These are phyloP conservation scores for Leptodactylus fallax DNA, from an alignment of 2,797 vertebrate genomes.

Conservation along the genomic window DNA sequence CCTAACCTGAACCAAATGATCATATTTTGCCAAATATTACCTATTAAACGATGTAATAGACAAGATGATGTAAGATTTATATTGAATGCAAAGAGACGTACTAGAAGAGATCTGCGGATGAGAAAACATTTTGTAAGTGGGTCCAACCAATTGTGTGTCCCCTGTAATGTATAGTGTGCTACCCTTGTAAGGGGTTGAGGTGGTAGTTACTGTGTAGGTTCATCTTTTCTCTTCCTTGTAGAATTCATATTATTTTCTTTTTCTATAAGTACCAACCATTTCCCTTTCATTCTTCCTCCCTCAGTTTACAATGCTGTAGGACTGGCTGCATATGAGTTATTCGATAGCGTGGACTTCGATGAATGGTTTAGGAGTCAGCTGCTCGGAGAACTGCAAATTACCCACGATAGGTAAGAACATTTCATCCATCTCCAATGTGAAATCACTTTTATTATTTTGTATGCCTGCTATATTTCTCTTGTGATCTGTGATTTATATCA, in stretches of 20 bases:
- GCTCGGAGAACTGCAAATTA: constrained; percentile 91
- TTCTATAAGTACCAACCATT: constrained; percentile 2
- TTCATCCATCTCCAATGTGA: constrained; percentile 31
- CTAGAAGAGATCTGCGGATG: no score
- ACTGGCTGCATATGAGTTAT: constrained; percentile 93
- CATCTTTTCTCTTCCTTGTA: background rate
- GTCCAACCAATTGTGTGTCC: no score
- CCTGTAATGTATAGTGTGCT: no score
- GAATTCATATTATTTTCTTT: background rate
- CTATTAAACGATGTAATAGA: no score
- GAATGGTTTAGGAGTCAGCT: constrained; percentile 98
- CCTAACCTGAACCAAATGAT: no score
- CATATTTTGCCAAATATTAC: no score
- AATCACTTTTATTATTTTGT: constrained; percentile 42
- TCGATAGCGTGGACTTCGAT: constrained; percentile 98
- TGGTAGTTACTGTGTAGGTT: no score
- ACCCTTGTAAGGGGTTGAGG: no score
- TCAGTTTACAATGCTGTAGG: constrained; percentile 96
- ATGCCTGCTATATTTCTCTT: constrained; percentile 17
- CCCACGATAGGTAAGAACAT: constrained; percentile 87
- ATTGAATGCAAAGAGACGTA: no score
- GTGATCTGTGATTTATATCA: constrained; percentile 28
- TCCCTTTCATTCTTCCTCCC: constrained; percentile 10
- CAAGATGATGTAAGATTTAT: no score
- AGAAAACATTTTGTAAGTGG: no score